Base-by-base conservation (phyloP, 2,888 invertebrate genomes). In the Phorcus lineatus region DNA sequence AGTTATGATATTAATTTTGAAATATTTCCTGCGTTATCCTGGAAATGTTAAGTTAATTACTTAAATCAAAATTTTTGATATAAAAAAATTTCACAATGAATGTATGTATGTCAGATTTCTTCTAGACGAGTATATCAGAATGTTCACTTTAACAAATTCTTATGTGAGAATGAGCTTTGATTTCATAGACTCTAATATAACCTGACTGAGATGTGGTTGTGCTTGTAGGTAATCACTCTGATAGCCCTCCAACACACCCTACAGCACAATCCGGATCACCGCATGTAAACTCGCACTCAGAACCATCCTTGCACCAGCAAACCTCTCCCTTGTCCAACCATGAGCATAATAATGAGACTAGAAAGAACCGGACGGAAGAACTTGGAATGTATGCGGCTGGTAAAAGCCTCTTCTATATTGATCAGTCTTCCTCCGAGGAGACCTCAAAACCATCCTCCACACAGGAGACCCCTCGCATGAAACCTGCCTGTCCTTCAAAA, bases 221-320 rank as follows among this genome's bases (percentile, higher is more conserved):
- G 47, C 11, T 47, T 47, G 11, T 47, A 47, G 47, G 47, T 47
- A 47, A 47, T 1, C 1, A 4, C 47, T 47, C 47, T 13, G 70
- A 74, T 19, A 76, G 74, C 66, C 79, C 11, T 52, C 67, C 62
- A 47, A 57, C 70, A 19, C 79, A 81, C 67, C 81, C 84, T 1
- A 79, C 78, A 66, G 80, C 80, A 54, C 82, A 82, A 24, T 81
- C 84, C 28, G 83, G 81, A 22, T 81, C 82, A 24, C 79, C 47
- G 47, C 47, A 47, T 47, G 47, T 47, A 11, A 47, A 24, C 67
- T 28, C 67, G 6, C 28, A 22, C 24, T 13, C 47, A 47, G 47
- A 47, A 47, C 13, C 47, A 47, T 47, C 47, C 47, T 47, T 11
- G 13, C 47, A 47, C 47, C 47, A 47, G 47, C 47, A 47, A 47